These are phyloP conservation scores for Phylloscopus whistleri DNA, from an alignment of 2,113 vertebrate genomes.

Conservation along the genomic window DNA sequence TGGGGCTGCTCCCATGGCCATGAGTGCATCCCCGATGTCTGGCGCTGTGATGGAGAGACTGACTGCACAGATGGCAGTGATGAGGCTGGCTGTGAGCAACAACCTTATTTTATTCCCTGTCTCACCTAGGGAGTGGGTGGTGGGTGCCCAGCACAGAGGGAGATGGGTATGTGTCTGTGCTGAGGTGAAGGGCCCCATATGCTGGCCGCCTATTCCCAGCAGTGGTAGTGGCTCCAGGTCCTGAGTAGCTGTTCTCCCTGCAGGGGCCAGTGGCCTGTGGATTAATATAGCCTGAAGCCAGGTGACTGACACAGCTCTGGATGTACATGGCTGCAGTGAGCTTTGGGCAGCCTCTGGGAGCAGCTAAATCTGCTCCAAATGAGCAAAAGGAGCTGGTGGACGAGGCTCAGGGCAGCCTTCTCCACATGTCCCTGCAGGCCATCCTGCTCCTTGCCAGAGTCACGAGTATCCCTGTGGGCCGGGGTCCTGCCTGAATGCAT, in stretches of 20 bases:
- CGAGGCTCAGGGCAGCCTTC: neutral
- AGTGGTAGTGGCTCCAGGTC: neutral
- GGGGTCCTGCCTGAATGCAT: constrained; percentile 72
- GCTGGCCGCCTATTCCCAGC: neutral
- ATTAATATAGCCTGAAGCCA: neutral
- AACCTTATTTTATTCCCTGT: neutral
- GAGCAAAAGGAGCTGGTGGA: neutral
- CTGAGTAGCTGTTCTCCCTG: neutral
- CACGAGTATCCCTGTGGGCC: constrained; percentile 78
- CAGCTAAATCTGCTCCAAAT: neutral
- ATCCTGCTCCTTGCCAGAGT: constrained; percentile 61
- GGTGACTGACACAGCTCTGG: neutral
- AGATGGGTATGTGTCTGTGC: neutral
- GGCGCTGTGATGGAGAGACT: constrained; percentile 80
- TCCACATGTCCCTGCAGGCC: constrained; percentile 59
- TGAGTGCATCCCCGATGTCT: constrained; percentile 80
- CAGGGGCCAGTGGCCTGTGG: neutral
- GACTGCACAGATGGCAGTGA: constrained; percentile 85
- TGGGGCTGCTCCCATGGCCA: constrained; percentile 74
- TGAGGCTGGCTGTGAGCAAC: constrained; percentile 80
- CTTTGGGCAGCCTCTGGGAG: neutral
- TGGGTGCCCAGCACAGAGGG: neutral
- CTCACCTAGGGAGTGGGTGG: neutral
- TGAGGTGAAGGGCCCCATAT: neutral
- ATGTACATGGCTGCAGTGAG: neutral